Conservation (phyloP, 2,113 vertebrate species). For the Mormyrus lacerda region DNA sequence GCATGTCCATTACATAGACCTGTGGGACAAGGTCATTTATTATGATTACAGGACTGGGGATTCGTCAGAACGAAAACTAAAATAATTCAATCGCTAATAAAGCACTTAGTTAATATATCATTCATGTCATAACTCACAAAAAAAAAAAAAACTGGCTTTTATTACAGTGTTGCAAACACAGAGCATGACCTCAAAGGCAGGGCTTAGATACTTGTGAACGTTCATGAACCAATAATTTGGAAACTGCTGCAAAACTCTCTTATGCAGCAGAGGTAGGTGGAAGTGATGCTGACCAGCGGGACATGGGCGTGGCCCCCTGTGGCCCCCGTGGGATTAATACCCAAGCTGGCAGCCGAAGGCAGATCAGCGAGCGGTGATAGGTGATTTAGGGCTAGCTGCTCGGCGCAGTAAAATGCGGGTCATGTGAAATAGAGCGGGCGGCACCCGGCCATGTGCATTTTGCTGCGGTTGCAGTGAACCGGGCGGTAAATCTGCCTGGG, state of each 20-base stretch:
- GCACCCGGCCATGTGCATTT: constrained; percentile 15
- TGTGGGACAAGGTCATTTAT: neutral
- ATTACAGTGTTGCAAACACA: neutral
- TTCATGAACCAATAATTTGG: neutral
- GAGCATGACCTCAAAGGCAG: neutral
- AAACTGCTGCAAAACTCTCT: neutral
- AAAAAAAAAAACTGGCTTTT: neutral
- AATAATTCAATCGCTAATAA: constrained; percentile 8
- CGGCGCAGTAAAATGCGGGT: constrained; percentile 24
- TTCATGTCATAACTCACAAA: neutral
- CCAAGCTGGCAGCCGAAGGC: neutral
- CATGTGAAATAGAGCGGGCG: constrained; percentile 35
- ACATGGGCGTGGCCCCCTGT: neutral
- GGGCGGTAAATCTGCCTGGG: constrained; percentile 35
- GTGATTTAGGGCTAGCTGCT: constrained; percentile 32
- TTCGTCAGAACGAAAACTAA: neutral
- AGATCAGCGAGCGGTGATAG: constrained; percentile 16
- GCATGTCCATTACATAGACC: neutral
- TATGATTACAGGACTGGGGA: constrained; percentile 1
- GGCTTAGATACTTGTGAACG: neutral
- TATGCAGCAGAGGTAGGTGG: neutral
- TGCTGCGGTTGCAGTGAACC: constrained; percentile 35
- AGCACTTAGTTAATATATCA: neutral
- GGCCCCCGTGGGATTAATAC: constrained; percentile 19
- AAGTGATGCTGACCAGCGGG: neutral